Evolutionary conservation across 2,797 vertebrate species (phyloP).

Genomic region (Hoplostethus atlanticus): DNA sequence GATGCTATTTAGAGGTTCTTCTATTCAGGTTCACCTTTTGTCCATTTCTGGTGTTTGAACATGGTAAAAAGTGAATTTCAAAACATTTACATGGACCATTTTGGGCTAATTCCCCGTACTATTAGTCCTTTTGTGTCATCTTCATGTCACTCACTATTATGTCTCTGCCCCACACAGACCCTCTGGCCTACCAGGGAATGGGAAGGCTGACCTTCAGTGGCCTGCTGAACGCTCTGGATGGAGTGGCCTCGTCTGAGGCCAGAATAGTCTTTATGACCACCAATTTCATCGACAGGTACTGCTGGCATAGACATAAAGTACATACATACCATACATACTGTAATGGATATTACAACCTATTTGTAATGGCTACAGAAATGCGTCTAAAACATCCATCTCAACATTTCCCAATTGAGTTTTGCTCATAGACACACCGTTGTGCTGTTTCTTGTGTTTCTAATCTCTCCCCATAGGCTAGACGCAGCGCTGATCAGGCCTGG

Average conservation of each 20-base stretch:
- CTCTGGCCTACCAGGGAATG: conserved; percentile 93
- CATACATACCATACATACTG: too few species aligned
- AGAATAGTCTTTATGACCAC: conserved; percentile 99
- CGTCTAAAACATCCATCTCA: not conserved
- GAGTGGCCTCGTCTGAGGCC: conserved; percentile 97
- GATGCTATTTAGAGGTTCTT: too few species aligned
- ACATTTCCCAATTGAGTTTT: not conserved
- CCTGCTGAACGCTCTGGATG: conserved; percentile 94
- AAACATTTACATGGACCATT: too few species aligned
- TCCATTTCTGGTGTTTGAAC: too few species aligned
- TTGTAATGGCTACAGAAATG: not conserved
- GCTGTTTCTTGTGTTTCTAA: not conserved
- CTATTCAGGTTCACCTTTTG: too few species aligned
- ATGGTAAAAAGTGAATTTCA: too few species aligned
- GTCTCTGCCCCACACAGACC: conserved; percentile 82
- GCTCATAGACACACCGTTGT: not conserved
- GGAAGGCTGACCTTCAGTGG: conserved; percentile 98
- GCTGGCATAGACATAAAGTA: not conserved
- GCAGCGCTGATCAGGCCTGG: conserved; percentile 94
- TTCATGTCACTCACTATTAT: not conserved
- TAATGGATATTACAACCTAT: not conserved
- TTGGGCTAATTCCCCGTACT: too few species aligned
- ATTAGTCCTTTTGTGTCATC: not conserved
- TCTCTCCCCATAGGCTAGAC: conserved; percentile 86
- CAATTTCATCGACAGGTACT: conserved; percentile 95